Percentiles rank a stretch among this genome's conserved stretches.
Conservation (phyloP, 2,888 invertebrate species). For the Serripes groenlandicus region DNA sequence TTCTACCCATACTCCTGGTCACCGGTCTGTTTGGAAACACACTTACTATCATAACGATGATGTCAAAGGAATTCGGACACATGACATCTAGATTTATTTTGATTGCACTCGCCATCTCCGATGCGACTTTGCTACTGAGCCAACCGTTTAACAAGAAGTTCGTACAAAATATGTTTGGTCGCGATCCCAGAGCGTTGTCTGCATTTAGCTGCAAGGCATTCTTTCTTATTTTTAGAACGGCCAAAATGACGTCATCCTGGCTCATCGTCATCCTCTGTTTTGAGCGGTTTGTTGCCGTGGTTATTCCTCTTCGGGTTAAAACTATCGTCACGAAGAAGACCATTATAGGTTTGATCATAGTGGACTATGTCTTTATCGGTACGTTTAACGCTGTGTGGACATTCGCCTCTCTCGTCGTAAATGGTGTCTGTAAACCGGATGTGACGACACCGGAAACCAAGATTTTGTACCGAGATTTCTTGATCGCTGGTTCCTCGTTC, state of each 20-base stretch:
- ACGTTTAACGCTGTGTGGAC: slow-evolving; percentile 70
- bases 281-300: slow-evolving; percentile 75
- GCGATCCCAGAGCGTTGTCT: slow-evolving; percentile 69
- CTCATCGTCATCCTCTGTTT: slow-evolving; percentile 72
- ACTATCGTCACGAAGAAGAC: slow-evolving; percentile 65
- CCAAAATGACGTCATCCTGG: slow-evolving; percentile 78
- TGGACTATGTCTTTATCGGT: slow-evolving; percentile 59
- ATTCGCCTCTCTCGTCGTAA: slow-evolving; percentile 66
- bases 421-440: slow-evolving; percentile 66
- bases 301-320: slow-evolving; percentile 71
- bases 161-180: slow-evolving; percentile 62
- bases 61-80: slow-evolving; percentile 50
- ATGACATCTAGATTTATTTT: slow-evolving; percentile 68
- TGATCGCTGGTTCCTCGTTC: slow-evolving; percentile 58
- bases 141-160: slow-evolving; percentile 73
- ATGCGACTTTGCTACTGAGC: slow-evolving; percentile 67
- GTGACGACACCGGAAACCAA: slow-evolving; percentile 51
- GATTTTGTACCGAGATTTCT: slow-evolving; percentile 43
- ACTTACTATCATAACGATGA: slow-evolving; percentile 71
- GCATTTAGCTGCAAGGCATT: slow-evolving; percentile 70
- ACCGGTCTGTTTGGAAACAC: slow-evolving; percentile 71
- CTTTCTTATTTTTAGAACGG: slow-evolving; percentile 68
- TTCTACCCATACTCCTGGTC: slow-evolving; percentile 57
- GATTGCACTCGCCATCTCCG: slow-evolving; percentile 71
- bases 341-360: slow-evolving; percentile 46